phyloP scores from a whole-genome alignment of 2,113 vertebrate genomes.

The Ochotona curzoniae region DNA sequence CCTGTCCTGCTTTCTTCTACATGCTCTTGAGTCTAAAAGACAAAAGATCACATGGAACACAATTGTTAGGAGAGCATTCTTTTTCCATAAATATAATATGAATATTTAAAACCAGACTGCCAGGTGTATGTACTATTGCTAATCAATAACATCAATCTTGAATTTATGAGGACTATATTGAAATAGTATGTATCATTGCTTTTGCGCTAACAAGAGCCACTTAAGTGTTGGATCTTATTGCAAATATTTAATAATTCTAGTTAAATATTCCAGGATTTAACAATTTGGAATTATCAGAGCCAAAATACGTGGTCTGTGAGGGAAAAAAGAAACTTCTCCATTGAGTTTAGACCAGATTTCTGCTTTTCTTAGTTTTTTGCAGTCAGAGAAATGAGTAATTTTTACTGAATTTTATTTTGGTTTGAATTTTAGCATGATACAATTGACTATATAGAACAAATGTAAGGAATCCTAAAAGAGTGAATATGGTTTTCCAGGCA shows the following conservation, averaged over 20 bases:
- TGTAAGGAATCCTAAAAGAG: neutral
- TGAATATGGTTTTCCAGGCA: neutral
- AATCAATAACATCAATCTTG: neutral
- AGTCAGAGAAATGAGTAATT: constrained; percentile 13
- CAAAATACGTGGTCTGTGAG: neutral
- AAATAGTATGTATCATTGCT: neutral
- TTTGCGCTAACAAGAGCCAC: neutral
- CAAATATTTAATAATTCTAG: constrained; percentile 2
- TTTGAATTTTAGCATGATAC: neutral
- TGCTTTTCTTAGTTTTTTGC: neutral
- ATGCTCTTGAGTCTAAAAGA: constrained; percentile 87
- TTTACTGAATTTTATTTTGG: neutral
- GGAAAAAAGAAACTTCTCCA: neutral
- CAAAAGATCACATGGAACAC: constrained; percentile 61
- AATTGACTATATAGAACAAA: neutral
- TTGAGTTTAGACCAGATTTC: neutral
- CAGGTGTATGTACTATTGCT: neutral
- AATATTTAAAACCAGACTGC: neutral
- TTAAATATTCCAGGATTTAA: neutral
- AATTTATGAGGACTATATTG: constrained; percentile 17
- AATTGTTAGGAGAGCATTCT: neutral
- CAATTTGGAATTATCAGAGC: neutral
- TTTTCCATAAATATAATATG: constrained; percentile 38
- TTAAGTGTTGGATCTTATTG: neutral
- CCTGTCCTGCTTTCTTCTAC: constrained; percentile 94